Percentiles rank a stretch among this genome's conserved stretches.
Conservation (phyloP, 2,113 vertebrate species). For the Vulpes ferrilata region DNA sequence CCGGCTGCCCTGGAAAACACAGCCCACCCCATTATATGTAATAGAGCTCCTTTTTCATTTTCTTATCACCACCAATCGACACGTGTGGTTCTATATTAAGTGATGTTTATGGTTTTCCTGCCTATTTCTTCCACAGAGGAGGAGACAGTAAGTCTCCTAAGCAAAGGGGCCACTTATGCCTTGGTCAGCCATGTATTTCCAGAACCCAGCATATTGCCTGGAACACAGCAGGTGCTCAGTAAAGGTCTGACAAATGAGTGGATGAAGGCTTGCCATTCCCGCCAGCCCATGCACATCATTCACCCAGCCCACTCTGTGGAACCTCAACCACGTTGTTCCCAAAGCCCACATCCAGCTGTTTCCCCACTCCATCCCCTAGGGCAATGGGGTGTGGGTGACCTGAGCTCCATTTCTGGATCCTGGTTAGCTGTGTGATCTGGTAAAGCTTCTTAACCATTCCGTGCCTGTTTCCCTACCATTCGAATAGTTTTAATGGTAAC, state of each 20-base stretch:
- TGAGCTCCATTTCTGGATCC: background rate
- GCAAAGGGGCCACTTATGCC: background rate
- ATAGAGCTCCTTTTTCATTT: background rate
- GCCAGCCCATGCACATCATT: background rate
- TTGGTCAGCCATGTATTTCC: background rate
- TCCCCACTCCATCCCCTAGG: background rate
- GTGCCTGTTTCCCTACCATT: background rate
- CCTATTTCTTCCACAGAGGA: background rate
- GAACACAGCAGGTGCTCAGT: background rate
- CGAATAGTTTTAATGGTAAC: background rate
- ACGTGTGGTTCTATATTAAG: accelerated
- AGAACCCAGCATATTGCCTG: background rate
- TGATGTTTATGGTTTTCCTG: background rate
- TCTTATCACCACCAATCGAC: too few relatives aligned
- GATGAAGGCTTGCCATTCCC: background rate
- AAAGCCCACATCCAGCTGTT: accelerated
- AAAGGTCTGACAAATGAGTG: background rate
- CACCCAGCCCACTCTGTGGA: background rate
- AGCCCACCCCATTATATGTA: background rate
- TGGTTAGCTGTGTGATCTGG: background rate
- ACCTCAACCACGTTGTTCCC: background rate
- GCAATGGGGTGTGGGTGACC: background rate
- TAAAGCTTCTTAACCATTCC: background rate
- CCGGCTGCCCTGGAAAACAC: accelerated
- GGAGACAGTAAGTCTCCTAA: background rate